phyloP scores from a whole-genome alignment of 1,140 invertebrate genomes.

The Hycleus cichorii region DNA sequence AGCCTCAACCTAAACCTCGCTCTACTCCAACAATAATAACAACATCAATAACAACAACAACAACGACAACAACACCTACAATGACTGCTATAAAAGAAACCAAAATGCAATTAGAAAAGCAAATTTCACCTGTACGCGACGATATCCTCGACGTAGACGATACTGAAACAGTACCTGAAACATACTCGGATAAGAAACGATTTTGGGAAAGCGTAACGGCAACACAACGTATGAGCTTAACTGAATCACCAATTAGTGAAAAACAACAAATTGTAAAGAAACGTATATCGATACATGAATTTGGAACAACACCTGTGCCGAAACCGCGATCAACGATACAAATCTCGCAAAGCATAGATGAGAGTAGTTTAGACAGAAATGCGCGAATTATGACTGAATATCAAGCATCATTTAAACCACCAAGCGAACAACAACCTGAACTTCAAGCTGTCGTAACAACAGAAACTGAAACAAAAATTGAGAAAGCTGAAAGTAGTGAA shows the following conservation, averaged over 20 bases:
- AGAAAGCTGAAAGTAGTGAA: constrained; percentile 28
- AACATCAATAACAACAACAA: neutral
- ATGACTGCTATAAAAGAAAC: constrained; percentile 16
- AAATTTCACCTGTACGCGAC: constrained; percentile 33
- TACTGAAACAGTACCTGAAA: constrained; percentile 27
- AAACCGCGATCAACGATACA: constrained; percentile 38
- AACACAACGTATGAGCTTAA: constrained; percentile 32
- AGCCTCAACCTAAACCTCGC: constrained; percentile 39
- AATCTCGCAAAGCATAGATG: constrained; percentile 20
- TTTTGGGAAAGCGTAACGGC: constrained; percentile 44
- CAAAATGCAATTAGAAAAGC: constrained; percentile 20
- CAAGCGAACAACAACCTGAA: constrained; percentile 22
- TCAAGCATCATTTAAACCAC: constrained; percentile 33
- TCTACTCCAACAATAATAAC: constrained; percentile 2
- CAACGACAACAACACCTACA: constrained; percentile 17
- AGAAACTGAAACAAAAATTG: constrained; percentile 2
- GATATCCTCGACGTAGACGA: constrained; percentile 31
- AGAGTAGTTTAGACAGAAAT: constrained; percentile 12
- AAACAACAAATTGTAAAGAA: constrained; percentile 27
- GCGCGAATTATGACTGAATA: constrained; percentile 30
- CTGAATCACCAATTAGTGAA: constrained; percentile 25
- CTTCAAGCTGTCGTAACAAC: neutral
- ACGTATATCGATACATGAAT: constrained; percentile 34
- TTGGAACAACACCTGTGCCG: constrained; percentile 36
- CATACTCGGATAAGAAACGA: constrained; percentile 42